Conservation (phyloP, 2,113 vertebrate species). For the Toxostoma redivivum region DNA sequence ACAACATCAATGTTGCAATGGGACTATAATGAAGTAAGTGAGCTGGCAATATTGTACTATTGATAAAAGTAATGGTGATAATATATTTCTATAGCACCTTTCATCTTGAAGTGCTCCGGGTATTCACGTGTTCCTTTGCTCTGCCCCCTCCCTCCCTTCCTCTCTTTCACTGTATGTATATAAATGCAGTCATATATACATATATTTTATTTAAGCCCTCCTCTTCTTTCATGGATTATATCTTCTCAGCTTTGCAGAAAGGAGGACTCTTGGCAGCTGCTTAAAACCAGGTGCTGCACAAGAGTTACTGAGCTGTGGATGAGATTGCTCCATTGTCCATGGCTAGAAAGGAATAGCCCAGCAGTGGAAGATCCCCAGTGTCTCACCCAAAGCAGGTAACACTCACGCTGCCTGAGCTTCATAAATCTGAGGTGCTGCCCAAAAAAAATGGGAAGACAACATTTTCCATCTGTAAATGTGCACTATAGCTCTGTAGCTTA, state of each 20-base stretch:
- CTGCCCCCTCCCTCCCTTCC: neutral
- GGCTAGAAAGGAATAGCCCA: neutral
- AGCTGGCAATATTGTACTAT: slow-evolving; percentile 19
- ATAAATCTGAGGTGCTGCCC: neutral
- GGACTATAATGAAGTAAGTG: slow-evolving; percentile 27
- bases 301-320: neutral
- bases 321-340: neutral
- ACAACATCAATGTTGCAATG: slow-evolving; percentile 9
- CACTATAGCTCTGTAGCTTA: neutral
- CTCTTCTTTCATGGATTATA: neutral
- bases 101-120: neutral
- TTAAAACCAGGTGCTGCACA: neutral
- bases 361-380: neutral
- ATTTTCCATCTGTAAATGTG: neutral
- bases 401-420: neutral
- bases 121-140: neutral
- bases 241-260: neutral
- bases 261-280: neutral
- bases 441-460: neutral
- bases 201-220: neutral
- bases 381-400: neutral
- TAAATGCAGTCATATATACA: neutral
- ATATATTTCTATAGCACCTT: slow-evolving; percentile 5
- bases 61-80: slow-evolving; percentile 13
- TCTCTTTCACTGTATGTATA: neutral